Evolutionary conservation across 1,140 invertebrate genomes (phyloP), one percentile per base, ranked within the genome.

Genomic region (Drosophila sulfurigaster): DNA sequence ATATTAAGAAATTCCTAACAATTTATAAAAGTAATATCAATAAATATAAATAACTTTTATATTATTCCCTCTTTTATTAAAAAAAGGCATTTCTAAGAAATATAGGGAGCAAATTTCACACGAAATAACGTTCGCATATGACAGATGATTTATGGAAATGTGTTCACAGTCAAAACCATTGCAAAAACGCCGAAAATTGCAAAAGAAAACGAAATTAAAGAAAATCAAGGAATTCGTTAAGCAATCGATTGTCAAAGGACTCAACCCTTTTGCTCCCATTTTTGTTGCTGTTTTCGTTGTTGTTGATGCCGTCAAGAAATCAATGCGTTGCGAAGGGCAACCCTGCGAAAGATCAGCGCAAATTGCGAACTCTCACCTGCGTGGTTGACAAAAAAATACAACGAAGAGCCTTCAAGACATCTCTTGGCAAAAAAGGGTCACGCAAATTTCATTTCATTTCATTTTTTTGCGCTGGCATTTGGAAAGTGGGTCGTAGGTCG

Each of bases 331-430:
- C 41, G 48, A 45, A 75, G 76, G 60, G 65, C 72, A 71, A 75
- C 66, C 76, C 76, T 78, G 72, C 35, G 69, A 60, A 83, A 75
- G 78, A 83, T 81, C 74, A 59, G 63, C 74, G 64, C 60, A 71
- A 83, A 81, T 75, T 82, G 77, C 59, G 81, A 89, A 59, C 85
- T 85, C 85, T 85, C 85, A 88, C 85, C 85, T 88, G 81, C 81
- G 80, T 70, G 72, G 75, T 89, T 88, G 81, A 88, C 85, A 88
- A 87, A 77, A 86, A 77, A 54, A 59, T 35, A 48, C 2, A 49
- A 5, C 8, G 11, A 45, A 41, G 32, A 67, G 13, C 28, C 11
- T 41, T 30, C 63, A 15, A 54, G 13, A 72, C 32, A 60, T 72
- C 54, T 51, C 35, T 65, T 67, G 38, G 13, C 38, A 82, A 78